These are phyloP conservation scores for Ctenoplectra terminalis DNA, from an alignment of 1,140 invertebrate genomes.

Conservation along the genomic window DNA sequence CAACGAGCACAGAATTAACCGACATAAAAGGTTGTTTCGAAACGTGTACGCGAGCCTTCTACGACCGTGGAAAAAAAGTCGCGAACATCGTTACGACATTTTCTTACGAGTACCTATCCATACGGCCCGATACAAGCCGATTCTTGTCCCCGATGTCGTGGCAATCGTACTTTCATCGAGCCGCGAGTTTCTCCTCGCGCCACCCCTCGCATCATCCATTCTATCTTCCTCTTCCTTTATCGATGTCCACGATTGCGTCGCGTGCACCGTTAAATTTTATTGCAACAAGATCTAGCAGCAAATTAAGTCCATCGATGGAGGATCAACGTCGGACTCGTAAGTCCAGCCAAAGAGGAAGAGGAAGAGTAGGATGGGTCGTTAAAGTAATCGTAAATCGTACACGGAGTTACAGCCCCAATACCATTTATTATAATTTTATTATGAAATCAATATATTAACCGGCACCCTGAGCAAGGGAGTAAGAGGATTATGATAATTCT, in stretches of 20 bases:
- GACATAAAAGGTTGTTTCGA: constrained; percentile 54
- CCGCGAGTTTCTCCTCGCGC: constrained; percentile 37
- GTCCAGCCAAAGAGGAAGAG: too few relatives aligned
- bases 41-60: constrained; percentile 38
- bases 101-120: constrained; percentile 47
- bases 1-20: constrained; percentile 40
- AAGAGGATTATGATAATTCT: constrained; percentile 21
- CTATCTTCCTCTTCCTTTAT: constrained; percentile 31
- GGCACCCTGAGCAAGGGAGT: neutral
- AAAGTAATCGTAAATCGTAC: constrained; percentile 14
- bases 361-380: neutral
- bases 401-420: neutral
- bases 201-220: constrained; percentile 1
- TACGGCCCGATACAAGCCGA: constrained; percentile 47
- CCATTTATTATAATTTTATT: constrained; percentile 40
- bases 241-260: constrained; percentile 27
- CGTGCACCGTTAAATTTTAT: constrained; percentile 51
- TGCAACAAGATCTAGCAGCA: constrained; percentile 36
- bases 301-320: constrained; percentile 46
- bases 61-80: constrained; percentile 53
- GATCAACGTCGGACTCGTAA: neutral
- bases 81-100: constrained; percentile 62
- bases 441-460: constrained; percentile 10
- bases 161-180: constrained; percentile 59
- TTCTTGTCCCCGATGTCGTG: constrained; percentile 54